Base-by-base conservation (phyloP, 2,113 vertebrate genomes). In the Phyllostomus discolor region DNA sequence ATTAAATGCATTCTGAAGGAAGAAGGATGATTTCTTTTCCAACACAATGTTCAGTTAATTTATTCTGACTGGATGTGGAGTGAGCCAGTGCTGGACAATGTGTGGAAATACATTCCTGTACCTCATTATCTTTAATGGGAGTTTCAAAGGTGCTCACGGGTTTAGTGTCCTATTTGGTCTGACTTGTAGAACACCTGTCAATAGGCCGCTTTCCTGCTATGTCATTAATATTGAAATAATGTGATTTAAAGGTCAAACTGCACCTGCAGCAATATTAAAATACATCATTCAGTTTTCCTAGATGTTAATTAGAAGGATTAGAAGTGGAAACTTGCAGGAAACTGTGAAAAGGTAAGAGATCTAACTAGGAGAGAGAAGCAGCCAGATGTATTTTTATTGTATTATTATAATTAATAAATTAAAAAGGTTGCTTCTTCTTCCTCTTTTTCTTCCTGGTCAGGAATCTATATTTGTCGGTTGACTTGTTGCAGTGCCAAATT, bases 151-250 rank as follows among this genome's bases (percentile, higher is more conserved):
- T 80, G 35, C 81, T 86, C 89, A 72, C 96, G 96, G 98, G 98
- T 98, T 98, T 98, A 98, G 96, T 93, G 48, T 91, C 93, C 97
- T 98, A 97, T 98, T 98, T 98, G 97, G 97, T 98, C 97, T 98
- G 97, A 96, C 86, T 98, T 98, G 97, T 98, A 97, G 97, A 98
- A 98, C 98, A 98, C 92, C 98, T 98, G 98, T 98, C 98, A 98
- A 97, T 98, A 96, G 97, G 89, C 95, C 97, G 97, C 97, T 79
- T 96, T 97, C 87, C 93, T 97, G 88, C 97, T 97, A 92, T 98
- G 98, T 96, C 96, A 98, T 98, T 98, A 98, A 98, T 98, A 98
- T 98, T 98, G 98, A 98, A 98, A 98, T 98, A 97, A 97, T 98
- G 98, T 94, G 94, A 98, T 98, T 98, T 98, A 98, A 98, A 98